Evolutionary conservation across 2,797 vertebrate genomes (phyloP).

Genomic region (Pangasius mekongensis): DNA sequence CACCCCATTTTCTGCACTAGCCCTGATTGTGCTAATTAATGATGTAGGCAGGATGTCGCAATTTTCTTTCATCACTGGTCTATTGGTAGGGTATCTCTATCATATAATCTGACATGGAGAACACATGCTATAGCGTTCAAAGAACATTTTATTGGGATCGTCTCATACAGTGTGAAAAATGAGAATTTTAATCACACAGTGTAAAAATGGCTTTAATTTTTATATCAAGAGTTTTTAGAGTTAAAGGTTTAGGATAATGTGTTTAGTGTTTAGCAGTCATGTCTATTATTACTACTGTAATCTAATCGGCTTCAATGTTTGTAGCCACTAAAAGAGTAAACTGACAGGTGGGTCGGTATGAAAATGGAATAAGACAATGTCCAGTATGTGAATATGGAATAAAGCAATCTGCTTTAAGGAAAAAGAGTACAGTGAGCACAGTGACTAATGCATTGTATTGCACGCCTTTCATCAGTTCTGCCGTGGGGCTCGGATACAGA

Average conservation of each 20-base stretch:
- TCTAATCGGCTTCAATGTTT: neutral
- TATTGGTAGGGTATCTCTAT: neutral
- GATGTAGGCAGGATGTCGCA: neutral
- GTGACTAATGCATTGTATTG: neutral
- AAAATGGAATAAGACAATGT: neutral
- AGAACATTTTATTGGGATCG: neutral
- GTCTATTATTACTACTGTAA: neutral
- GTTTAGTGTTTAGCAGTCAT: neutral
- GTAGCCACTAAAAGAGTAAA: neutral
- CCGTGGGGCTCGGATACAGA: neutral
- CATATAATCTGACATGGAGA: neutral
- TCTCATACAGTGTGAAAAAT: neutral
- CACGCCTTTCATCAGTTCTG: constrained; percentile 1
- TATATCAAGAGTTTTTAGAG: neutral
- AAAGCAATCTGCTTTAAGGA: neutral
- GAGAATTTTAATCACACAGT: neutral
- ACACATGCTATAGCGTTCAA: neutral
- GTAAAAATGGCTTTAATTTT: neutral
- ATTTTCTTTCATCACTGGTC: neutral
- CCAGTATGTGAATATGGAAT: neutral
- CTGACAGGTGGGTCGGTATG: neutral
- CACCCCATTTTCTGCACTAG: neutral
- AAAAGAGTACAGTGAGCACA: neutral
- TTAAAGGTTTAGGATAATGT: neutral
- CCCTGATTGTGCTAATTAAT: neutral